Conservation (phyloP, 2,797 vertebrate genomes). For the Pachyuromys duprasi region DNA sequence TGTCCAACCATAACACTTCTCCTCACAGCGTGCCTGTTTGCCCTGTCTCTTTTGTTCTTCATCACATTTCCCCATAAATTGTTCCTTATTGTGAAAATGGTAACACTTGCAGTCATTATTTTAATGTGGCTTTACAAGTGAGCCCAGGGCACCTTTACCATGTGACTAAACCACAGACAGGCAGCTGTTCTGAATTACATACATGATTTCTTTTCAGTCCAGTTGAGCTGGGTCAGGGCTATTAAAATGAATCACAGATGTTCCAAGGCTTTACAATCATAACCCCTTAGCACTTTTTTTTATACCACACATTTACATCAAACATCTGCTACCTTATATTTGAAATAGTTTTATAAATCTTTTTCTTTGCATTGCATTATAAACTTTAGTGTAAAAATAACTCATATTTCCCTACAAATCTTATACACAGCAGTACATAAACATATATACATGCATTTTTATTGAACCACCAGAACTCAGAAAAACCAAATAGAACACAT, state of each 20-base stretch:
- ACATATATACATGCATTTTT: background rate
- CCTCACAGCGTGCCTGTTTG: background rate
- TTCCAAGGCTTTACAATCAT: constrained; percentile 58
- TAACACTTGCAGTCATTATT: background rate
- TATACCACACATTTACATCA: constrained; percentile 48
- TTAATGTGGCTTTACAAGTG: constrained; percentile 18
- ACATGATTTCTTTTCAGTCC: constrained; percentile 28
- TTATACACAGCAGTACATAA: background rate
- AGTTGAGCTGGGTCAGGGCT: constrained; percentile 46
- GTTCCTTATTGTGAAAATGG: constrained; percentile 3
- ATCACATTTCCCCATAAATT: background rate
- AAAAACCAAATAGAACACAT: background rate
- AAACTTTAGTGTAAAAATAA: background rate
- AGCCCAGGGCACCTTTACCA: background rate
- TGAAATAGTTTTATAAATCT: constrained; percentile 53
- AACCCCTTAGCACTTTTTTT: constrained; percentile 63
- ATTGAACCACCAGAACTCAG: background rate
- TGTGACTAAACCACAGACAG: background rate
- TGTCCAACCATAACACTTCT: background rate
- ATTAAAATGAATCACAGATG: constrained; percentile 64
- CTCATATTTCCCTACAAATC: background rate
- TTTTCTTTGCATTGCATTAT: constrained; percentile 49
- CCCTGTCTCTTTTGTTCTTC: background rate
- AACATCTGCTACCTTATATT: constrained; percentile 54
- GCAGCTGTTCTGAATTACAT: constrained; percentile 64